These are phyloP conservation scores for Anastatus disparis DNA, from an alignment of 1,140 invertebrate species.

Conservation along the genomic window DNA sequence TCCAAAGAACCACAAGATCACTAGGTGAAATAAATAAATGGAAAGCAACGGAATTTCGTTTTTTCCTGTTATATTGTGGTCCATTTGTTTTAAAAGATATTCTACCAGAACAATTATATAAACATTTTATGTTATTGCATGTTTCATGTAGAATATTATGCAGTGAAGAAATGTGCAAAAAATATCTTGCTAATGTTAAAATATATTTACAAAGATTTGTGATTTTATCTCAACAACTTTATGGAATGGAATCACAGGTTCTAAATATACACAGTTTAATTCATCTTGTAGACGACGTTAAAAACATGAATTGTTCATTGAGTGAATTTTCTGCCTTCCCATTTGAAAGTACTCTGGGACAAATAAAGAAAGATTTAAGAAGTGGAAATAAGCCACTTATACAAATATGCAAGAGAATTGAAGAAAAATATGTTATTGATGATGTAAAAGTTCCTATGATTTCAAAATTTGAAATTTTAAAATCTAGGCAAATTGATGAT, in stretches of 20 bases:
- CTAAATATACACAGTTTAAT: constrained; percentile 1
- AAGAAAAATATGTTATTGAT: not conserved
- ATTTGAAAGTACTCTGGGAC: not conserved
- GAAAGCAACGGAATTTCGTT: constrained; percentile 28
- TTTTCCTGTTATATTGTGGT: constrained; percentile 29
- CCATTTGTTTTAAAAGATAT: constrained; percentile 17
- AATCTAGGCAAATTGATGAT: too few relatives aligned
- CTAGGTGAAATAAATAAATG: not conserved
- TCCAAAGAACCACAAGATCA: not conserved
- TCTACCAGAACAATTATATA: not conserved
- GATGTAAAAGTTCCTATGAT: too few relatives aligned
- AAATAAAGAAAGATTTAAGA: not conserved
- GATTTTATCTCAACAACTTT: not conserved
- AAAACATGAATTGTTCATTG: not conserved
- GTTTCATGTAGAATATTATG: constrained; percentile 1
- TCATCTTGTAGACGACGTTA: constrained; percentile 6
- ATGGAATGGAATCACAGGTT: not conserved
- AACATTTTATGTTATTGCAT: constrained; percentile 6
- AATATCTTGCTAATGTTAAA: too few relatives aligned
- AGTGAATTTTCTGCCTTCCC: not conserved
- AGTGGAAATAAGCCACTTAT: not conserved
- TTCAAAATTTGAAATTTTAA: too few relatives aligned
- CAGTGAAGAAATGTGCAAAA: too few relatives aligned
- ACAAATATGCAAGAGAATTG: not conserved
- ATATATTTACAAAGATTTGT: not conserved